A percentile compares a stretch with the other conserved stretches of the same genome.
Conservation (phyloP, 2,888 invertebrate species). For the Standfussiana lucernea region DNA sequence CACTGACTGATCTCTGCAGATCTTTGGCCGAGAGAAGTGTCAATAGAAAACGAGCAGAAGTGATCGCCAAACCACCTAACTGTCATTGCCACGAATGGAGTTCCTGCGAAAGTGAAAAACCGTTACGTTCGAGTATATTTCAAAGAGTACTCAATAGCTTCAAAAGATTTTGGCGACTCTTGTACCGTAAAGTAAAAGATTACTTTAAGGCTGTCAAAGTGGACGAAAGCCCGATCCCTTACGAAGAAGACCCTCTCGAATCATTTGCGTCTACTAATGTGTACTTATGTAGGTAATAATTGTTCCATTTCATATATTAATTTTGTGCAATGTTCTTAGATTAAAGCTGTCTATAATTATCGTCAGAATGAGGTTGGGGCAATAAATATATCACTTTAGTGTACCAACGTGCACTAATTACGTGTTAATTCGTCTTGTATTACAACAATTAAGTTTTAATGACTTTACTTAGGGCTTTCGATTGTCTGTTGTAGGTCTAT, state of each 20-base stretch:
- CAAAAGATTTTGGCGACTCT: constrained; percentile 51
- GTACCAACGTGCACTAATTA: constrained; percentile 34
- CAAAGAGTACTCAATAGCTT: constrained; percentile 59
- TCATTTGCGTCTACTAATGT: constrained; percentile 70
- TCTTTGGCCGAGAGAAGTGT: constrained; percentile 73
- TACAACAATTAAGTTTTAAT: constrained; percentile 31
- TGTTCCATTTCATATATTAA: constrained; percentile 57
- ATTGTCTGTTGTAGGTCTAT: background rate
- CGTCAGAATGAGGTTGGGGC: constrained; percentile 55
- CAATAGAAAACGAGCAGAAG: constrained; percentile 70
- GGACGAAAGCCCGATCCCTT: constrained; percentile 34
- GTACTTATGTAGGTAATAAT: constrained; percentile 85
- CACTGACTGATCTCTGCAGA: constrained; percentile 79
- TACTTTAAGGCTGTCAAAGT: constrained; percentile 34
- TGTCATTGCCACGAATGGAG: constrained; percentile 81
- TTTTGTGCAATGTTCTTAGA: constrained; percentile 44
- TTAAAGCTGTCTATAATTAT: constrained; percentile 47
- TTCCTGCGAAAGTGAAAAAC: constrained; percentile 67
- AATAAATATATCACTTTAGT: constrained; percentile 55
- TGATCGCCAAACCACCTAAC: constrained; percentile 79
- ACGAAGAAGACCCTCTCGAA: constrained; percentile 66
- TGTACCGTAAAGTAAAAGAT: constrained; percentile 47
- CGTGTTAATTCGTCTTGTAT: constrained; percentile 33
- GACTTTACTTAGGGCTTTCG: constrained; percentile 8
- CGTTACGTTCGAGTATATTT: constrained; percentile 65